These are phyloP conservation scores for Phymanthus crucifer DNA, from an alignment of 92 coral and sea anemone genomes.

Conservation along the genomic window DNA sequence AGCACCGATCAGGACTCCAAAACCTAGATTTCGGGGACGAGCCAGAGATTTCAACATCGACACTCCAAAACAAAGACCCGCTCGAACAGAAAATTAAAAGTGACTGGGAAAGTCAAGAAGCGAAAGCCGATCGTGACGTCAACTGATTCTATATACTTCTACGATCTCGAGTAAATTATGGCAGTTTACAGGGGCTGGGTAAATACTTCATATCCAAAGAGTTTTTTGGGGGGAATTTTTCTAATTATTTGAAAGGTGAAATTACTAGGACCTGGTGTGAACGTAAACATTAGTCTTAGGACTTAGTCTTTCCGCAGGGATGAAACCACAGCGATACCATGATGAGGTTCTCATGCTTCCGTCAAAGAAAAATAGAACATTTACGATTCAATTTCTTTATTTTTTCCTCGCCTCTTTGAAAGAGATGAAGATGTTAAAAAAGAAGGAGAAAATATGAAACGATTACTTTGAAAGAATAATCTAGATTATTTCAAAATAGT, in stretches of 20 bases:
- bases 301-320: not conserved
- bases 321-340: not conserved
- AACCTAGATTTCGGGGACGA: not conserved
- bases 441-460: no score
- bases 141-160: not conserved
- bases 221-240: not conserved
- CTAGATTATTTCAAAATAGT: no score
- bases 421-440: not conserved
- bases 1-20: not conserved
- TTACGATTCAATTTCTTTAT: not conserved
- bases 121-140: not conserved
- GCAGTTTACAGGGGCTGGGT: not conserved
- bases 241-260: not conserved
- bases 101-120: not conserved
- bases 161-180: not conserved
- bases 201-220: not conserved
- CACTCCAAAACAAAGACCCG: not conserved
- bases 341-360: not conserved
- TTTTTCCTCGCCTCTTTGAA: not conserved
- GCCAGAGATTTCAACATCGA: constrained; percentile 1
- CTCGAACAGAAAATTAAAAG: no score
- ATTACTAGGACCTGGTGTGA: not conserved
- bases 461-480: no score
- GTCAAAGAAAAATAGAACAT: not conserved
- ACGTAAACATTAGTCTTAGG: not conserved